These are phyloP conservation scores for Catagonus wagneri DNA, from an alignment of 2,113 vertebrate genomes.

Conservation along the genomic window DNA sequence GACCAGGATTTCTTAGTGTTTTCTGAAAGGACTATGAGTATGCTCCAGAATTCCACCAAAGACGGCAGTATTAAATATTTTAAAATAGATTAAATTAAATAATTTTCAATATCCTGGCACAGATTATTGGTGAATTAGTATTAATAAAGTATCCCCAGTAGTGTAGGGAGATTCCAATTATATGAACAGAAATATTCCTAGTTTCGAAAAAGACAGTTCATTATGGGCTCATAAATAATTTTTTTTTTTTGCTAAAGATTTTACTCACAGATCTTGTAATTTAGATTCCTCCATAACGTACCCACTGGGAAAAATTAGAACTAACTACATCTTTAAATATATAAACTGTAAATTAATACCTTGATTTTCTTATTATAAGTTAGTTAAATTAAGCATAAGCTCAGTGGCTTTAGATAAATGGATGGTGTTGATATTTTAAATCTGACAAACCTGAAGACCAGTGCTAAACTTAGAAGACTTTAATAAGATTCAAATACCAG, in stretches of 20 bases:
- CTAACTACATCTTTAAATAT: background rate
- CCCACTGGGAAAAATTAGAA: background rate
- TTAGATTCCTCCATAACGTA: background rate
- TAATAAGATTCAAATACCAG: conserved; percentile 52
- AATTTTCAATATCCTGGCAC: background rate
- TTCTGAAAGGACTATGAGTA: background rate
- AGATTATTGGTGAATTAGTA: background rate
- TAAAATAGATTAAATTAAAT: background rate
- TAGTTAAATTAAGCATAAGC: conserved; percentile 23
- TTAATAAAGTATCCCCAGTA: background rate
- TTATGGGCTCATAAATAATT: background rate
- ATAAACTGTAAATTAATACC: background rate
- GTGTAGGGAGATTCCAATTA: background rate
- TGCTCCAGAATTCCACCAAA: background rate
- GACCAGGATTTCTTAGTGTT: background rate
- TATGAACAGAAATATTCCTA: background rate
- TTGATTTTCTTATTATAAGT: background rate
- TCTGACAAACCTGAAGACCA: background rate
- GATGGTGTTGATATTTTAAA: background rate
- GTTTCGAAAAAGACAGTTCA: background rate
- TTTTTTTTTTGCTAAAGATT: background rate
- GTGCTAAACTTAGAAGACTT: background rate
- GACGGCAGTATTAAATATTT: background rate
- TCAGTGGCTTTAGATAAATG: background rate
- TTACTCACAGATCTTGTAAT: background rate